phyloP scores from a whole-genome alignment of 2,797 vertebrate species.

The Columba guinea region DNA sequence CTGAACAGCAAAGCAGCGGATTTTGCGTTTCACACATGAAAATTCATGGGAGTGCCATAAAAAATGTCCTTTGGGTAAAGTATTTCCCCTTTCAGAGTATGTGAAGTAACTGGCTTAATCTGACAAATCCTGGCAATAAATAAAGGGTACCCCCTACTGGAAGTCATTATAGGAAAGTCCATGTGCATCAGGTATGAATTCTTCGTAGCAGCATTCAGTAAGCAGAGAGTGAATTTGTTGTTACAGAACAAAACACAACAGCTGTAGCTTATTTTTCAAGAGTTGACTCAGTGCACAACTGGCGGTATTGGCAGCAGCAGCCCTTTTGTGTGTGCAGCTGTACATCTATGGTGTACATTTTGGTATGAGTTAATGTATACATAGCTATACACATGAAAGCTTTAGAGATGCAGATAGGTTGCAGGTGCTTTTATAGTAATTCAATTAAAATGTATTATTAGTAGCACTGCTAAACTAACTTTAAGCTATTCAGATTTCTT shows the following conservation, averaged over 20 bases:
- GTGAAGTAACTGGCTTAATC: neutral
- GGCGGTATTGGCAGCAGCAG: neutral
- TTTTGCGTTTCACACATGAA: neutral
- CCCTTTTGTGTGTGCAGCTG: conserved; percentile 47
- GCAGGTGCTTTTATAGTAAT: neutral
- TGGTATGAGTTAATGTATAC: neutral
- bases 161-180: neutral
- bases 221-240: conserved; percentile 31
- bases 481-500: neutral
- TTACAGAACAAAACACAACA: neutral
- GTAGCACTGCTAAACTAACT: neutral
- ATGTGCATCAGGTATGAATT: neutral
- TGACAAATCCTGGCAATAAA: conserved; percentile 17
- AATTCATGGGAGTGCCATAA: neutral
- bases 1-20: neutral
- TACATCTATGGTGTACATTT: neutral
- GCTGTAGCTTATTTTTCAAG: conserved; percentile 47
- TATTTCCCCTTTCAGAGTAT: neutral
- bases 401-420: neutral
- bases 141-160: conserved; percentile 16
- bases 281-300: conserved; percentile 25
- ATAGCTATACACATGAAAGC: neutral
- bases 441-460: neutral
- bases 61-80: neutral
- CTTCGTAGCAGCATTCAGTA: conserved; percentile 21